Evolutionary conservation across 2,113 vertebrate species (phyloP).

Genomic region (Mionectes macconnelli): DNA sequence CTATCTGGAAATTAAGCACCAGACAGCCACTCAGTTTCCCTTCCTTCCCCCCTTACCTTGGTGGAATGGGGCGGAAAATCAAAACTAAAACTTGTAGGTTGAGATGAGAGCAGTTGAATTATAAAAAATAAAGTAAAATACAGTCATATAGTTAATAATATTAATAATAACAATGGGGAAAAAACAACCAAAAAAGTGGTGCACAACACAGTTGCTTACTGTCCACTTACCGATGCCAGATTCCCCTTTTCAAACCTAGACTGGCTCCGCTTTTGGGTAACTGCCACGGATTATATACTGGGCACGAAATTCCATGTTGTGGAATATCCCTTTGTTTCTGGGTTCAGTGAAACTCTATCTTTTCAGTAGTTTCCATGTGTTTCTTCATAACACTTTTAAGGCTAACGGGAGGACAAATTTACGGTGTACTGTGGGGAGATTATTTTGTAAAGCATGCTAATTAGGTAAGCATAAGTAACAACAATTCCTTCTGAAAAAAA

Average conservation of each 20-base stretch:
- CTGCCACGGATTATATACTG: background rate
- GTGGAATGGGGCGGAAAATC: background rate
- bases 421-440: accelerated
- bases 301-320: accelerated
- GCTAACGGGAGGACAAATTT: background rate
- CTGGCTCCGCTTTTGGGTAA: background rate
- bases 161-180: background rate
- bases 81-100: background rate
- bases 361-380: background rate
- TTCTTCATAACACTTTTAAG: background rate
- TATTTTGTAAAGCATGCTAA: background rate
- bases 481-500: background rate
- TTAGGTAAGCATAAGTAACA: background rate
- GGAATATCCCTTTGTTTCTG: background rate
- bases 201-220: background rate
- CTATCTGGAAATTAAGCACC: background rate
- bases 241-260: too few relatives aligned
- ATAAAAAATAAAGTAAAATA: background rate
- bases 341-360: background rate
- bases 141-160: background rate
- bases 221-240: background rate
- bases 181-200: background rate
- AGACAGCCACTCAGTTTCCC: background rate
- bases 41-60: accelerated
- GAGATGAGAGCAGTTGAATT: background rate